These are phyloP conservation scores for Liasis olivaceus DNA, from an alignment of 2,797 vertebrate species.

Conservation along the genomic window DNA sequence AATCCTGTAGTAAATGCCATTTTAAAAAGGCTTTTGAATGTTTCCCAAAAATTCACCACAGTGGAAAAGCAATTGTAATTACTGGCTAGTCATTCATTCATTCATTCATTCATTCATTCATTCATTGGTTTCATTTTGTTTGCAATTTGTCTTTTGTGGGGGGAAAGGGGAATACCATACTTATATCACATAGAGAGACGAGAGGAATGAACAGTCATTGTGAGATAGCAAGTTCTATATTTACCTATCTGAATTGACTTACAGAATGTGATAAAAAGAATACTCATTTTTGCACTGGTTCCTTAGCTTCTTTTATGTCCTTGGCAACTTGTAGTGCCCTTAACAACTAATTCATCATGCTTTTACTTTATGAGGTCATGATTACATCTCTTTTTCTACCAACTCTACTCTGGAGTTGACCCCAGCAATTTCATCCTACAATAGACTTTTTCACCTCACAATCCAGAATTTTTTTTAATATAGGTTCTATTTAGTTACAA, in stretches of 20 bases:
- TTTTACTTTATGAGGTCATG: conserved; percentile 20
- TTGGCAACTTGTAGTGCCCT: conserved; percentile 12
- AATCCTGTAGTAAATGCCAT: background rate
- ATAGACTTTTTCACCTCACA: background rate
- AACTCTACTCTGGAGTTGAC: background rate
- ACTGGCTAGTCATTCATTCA: background rate
- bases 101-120: background rate
- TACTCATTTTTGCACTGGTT: background rate
- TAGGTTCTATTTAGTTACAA: background rate
- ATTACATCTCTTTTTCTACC: background rate
- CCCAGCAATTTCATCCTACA: background rate
- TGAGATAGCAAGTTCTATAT: background rate
- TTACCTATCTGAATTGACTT: accelerated
- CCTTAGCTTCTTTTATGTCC: conserved; percentile 1
- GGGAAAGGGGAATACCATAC: background rate
- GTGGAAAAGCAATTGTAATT: background rate
- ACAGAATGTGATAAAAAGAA: conserved; percentile 21
- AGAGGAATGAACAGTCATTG: background rate
- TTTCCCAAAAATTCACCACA: background rate
- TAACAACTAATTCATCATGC: background rate
- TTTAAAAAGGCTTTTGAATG: background rate
- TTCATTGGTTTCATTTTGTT: background rate
- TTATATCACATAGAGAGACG: background rate
- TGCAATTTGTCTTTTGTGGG: background rate
- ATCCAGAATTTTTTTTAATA: background rate